These are phyloP conservation scores for Trochalopteron elliotii DNA, from an alignment of 2,113 vertebrate genomes.

Conservation along the genomic window DNA sequence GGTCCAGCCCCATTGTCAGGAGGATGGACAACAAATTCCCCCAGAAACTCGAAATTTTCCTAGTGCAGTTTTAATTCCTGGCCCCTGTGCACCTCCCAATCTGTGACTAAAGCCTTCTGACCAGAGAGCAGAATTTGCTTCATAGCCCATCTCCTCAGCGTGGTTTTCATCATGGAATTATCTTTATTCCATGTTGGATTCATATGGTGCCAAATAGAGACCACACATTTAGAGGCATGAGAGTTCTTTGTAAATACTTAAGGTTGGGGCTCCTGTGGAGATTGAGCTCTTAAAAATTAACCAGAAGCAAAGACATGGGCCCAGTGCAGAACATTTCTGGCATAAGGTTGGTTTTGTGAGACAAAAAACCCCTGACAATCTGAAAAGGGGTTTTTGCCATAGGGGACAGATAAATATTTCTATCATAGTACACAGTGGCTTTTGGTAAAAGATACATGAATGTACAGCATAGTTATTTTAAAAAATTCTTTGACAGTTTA, in stretches of 20 bases:
- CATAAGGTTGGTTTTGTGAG: not conserved
- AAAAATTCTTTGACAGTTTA: constrained; percentile 10
- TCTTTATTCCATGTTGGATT: not conserved
- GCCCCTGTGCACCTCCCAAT: accelerated
- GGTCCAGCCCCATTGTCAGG: not conserved
- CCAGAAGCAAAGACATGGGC: not conserved
- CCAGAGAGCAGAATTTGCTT: not conserved
- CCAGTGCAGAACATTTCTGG: not conserved
- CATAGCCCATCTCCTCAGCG: not conserved
- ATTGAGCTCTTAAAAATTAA: not conserved
- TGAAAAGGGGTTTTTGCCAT: not conserved
- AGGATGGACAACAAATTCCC: not conserved
- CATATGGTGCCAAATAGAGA: not conserved
- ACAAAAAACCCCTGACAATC: not conserved
- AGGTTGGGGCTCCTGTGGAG: not conserved
- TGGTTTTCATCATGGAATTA: not conserved
- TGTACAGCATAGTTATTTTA: not conserved
- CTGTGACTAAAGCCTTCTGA: not conserved
- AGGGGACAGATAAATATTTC: not conserved
- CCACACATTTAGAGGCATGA: not conserved
- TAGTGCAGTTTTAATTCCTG: not conserved
- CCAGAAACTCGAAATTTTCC: not conserved
- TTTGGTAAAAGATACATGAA: not conserved
- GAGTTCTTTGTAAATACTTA: not conserved
- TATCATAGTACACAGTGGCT: not conserved